Evolutionary conservation across 64 coral and sea anemone genomes (phyloP).

Genomic region (Stylophora pistillata): DNA sequence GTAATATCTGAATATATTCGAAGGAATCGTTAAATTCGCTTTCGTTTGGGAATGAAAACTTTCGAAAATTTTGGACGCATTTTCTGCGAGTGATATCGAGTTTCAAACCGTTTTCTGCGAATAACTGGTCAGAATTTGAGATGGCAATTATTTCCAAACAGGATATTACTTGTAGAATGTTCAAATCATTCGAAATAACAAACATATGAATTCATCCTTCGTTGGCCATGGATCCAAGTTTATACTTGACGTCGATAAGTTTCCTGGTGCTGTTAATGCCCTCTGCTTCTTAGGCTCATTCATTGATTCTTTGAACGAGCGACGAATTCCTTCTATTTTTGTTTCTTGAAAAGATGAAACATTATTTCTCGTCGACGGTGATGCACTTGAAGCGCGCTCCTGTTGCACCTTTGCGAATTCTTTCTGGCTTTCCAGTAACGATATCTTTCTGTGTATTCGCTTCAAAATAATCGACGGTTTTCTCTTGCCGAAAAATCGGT

Average conservation of each 20-base stretch:
- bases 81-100: no score
- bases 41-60: no score
- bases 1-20: background rate
- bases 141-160: background rate
- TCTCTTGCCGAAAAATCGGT: constrained; percentile 55
- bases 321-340: background rate
- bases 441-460: constrained; percentile 60
- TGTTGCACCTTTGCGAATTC: background rate
- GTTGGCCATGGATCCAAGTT: constrained; percentile 31
- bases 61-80: no score
- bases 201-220: constrained; percentile 44
- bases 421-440: constrained; percentile 43
- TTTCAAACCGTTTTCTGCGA: no score
- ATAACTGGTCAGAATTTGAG: background rate
- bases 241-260: background rate
- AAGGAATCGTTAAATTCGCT: background rate
- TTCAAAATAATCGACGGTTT: constrained; percentile 47
- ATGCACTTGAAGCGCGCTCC: background rate
- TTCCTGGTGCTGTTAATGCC: background rate
- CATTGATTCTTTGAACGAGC: constrained; percentile 9
- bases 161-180: background rate
- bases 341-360: background rate
- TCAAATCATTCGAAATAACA: constrained; percentile 58
- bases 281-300: background rate
- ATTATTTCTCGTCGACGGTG: background rate